Evolutionary conservation across 2,888 invertebrate species (phyloP).

Genomic region (Heterodera filipjevi): DNA sequence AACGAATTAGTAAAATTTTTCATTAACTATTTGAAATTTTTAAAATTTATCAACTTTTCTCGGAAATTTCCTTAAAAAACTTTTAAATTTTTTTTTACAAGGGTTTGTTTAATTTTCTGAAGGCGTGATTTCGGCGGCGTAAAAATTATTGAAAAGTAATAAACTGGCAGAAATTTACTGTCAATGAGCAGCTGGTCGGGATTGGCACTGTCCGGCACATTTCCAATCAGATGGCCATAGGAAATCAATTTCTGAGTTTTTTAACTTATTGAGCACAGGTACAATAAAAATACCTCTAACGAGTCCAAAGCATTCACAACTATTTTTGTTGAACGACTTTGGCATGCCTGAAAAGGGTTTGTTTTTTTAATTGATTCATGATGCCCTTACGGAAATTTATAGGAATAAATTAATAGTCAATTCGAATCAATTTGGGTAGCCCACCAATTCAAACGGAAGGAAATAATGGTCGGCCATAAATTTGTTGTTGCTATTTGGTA

Average conservation of each 20-base stretch:
- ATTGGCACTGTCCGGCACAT: conserved; percentile 86
- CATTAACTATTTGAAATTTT: too few relatives aligned
- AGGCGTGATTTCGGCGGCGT: too few relatives aligned
- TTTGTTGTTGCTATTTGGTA: conserved; percentile 58
- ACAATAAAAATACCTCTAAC: too few relatives aligned
- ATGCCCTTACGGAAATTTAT: too few relatives aligned
- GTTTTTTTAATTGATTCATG: too few relatives aligned
- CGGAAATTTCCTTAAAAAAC: too few relatives aligned
- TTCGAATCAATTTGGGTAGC: conserved; percentile 69
- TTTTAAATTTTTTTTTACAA: too few relatives aligned
- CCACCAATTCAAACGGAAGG: conserved; percentile 92
- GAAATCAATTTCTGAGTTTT: conserved; percentile 88
- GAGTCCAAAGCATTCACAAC: conserved; percentile 96
- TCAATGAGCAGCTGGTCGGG: conserved; percentile 91
- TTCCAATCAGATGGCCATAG: conserved; percentile 95
- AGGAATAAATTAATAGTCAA: background rate
- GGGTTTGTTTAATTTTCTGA: too few relatives aligned
- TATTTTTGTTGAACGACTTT: conserved; percentile 91
- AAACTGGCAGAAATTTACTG: conserved; percentile 67
- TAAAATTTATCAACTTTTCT: too few relatives aligned
- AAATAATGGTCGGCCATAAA: conserved; percentile 93
- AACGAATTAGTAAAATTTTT: too few relatives aligned
- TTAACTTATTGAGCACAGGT: too few relatives aligned
- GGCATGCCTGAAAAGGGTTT: conserved; percentile 78
- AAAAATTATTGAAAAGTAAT: too few relatives aligned